Evolutionary conservation across 2,797 vertebrate genomes (phyloP), one percentile per base, ranked within the genome.

Genomic region (Lacerta viridis): DNA sequence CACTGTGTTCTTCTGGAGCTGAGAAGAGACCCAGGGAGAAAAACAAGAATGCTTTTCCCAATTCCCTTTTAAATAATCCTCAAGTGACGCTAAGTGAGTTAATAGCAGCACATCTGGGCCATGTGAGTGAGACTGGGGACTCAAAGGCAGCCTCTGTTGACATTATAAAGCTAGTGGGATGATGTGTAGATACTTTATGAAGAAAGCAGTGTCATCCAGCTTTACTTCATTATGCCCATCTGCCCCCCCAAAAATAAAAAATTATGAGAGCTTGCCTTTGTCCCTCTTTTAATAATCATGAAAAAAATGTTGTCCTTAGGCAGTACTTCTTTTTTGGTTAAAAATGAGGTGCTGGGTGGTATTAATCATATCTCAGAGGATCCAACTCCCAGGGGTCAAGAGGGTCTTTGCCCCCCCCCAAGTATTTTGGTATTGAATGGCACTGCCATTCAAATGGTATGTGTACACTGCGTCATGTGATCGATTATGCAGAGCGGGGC

Each of bases 21-120:
- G 33, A 64, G 50, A 86, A 13, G 25, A 90, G 83, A 80, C 0
- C 8, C 81, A 27, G 77, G 87, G 91, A 78, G 27, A 33, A 46
- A 87, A 78, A 79, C 18, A 89, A 92, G 79, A 92, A 91, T 84
- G 74, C 39, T 17, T 29, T 78, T 69, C 43, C 43, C 66, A 17
- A 7, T 79, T 69, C 41, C 18, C 61, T 39, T 69, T 69, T 66
- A 25, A n/a, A 39, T 64, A 41, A 27, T 83, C 5, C 64, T 83
- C 64, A 2, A 41, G n/a, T 36, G 11, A 68, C 39, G 11, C 25
- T 84, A 15, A 8, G 39, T 46, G 55, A 23, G 59, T 81, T 81
- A 46, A 75, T 50, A 69, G 64, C 15, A 69, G n/a, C n/a, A 79
- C 75, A 79, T 86, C 66, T 79, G 43, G 36, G 29, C n/a, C 10